Percentiles rank a stretch among this genome's conserved stretches.
These are phyloP conservation scores for Brachionus asplanchnoidis DNA, from an alignment of 1,140 invertebrate species.

Conservation along the genomic window DNA sequence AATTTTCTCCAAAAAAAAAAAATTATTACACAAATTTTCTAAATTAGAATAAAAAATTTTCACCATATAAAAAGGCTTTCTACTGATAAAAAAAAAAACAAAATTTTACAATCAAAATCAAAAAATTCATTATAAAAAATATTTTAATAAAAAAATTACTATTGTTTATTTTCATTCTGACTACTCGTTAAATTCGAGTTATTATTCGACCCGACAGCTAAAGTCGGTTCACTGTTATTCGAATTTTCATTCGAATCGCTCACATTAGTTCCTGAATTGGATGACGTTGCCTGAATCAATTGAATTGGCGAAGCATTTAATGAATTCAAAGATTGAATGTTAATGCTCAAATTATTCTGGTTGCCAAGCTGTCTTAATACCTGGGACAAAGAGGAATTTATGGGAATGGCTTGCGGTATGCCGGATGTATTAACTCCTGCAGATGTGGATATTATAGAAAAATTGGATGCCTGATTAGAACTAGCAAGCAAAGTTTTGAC, in stretches of 20 bases:
- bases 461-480: not conserved
- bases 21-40: not conserved
- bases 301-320: not conserved
- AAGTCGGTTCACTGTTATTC: not conserved
- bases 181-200: not conserved
- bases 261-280: not conserved
- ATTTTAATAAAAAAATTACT: not conserved
- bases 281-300: not conserved
- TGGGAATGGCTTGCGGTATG: conserved; percentile 14
- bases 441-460: conserved; percentile 23
- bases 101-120: not conserved
- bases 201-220: not conserved
- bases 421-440: not conserved
- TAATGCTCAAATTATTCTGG: not conserved
- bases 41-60: not conserved
- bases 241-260: not conserved
- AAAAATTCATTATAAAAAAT: not conserved
- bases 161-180: not conserved
- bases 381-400: conserved; percentile 27
- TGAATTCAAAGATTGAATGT: not conserved
- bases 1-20: not conserved
- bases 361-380: conserved; percentile 1
- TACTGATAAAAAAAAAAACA: not conserved
- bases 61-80: not conserved
- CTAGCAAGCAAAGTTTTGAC: conserved; percentile 13